Percentiles rank a stretch among this genome's conserved stretches.
Evolutionary conservation across 1,140 invertebrate species (phyloP).

Genomic region (Streblospio benedicti): DNA sequence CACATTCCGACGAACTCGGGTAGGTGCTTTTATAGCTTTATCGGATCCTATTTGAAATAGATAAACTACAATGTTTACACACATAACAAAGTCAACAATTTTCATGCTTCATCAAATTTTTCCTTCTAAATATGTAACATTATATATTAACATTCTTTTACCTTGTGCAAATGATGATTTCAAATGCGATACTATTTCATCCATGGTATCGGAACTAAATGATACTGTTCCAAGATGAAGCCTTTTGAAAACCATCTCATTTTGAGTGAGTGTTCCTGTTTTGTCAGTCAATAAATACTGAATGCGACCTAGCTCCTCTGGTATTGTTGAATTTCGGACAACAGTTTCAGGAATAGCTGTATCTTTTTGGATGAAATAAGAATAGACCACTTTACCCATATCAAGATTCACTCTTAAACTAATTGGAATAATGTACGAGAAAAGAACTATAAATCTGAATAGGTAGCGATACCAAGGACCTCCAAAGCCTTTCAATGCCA

Average conservation of each 20-base stretch:
- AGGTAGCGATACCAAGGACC: slow-evolving; percentile 95
- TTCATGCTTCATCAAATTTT: no score
- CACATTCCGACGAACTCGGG: slow-evolving; percentile 49
- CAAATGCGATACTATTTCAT: slow-evolving; percentile 57
- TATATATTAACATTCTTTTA: neutral
- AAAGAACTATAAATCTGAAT: slow-evolving; percentile 91
- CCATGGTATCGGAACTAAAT: slow-evolving; percentile 70
- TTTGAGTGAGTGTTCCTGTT: slow-evolving; percentile 96
- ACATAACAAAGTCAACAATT: no score
- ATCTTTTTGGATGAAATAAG: slow-evolving; percentile 91
- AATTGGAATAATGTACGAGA: slow-evolving; percentile 99
- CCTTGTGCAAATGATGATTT: slow-evolving; percentile 29
- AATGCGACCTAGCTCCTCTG: slow-evolving; percentile 93
- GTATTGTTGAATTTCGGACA: slow-evolving; percentile 96
- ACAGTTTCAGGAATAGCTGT: slow-evolving; percentile 85
- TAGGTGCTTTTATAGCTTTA: no score
- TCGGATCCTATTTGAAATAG: neutral
- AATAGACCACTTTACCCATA: slow-evolving; percentile 96
- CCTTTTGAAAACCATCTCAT: slow-evolving; percentile 97
- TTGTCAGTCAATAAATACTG: slow-evolving; percentile 94
- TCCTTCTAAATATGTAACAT: neutral
- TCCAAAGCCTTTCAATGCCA: slow-evolving; percentile 79
- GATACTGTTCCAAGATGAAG: slow-evolving; percentile 82
- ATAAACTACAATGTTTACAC: slow-evolving; percentile 19
- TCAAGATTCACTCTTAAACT: slow-evolving; percentile 96